A percentile compares a stretch with the other conserved stretches of the same genome.
These are phyloP conservation scores for Aythya baeri DNA, from an alignment of 2,113 vertebrate genomes.

Conservation along the genomic window DNA sequence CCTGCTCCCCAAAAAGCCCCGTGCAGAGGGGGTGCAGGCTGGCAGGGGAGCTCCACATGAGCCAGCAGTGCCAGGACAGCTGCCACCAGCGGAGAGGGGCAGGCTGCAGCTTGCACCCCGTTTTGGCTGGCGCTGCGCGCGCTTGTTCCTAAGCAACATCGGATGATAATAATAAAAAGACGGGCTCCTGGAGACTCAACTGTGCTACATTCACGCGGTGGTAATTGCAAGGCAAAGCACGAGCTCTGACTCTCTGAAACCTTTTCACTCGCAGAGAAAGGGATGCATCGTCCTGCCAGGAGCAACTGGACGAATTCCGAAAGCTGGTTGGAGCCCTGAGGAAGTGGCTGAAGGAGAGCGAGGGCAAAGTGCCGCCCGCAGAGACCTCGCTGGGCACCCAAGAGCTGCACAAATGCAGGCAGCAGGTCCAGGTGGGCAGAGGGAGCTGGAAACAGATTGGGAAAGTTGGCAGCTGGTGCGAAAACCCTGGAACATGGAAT, in stretches of 20 bases:
- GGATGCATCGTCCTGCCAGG: constrained; percentile 80
- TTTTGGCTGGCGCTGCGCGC: background rate
- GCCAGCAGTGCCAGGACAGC: background rate
- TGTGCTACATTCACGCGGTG: background rate
- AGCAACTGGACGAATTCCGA: constrained; percentile 80
- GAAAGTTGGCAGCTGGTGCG: background rate
- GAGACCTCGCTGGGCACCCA: constrained; percentile 84
- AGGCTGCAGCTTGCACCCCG: accelerated
- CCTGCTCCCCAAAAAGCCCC: accelerated
- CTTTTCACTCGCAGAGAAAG: constrained; percentile 74
- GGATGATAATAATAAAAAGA: background rate
- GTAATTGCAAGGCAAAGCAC: constrained; percentile 52
- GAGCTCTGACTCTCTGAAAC: constrained; percentile 46
- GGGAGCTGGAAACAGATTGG: background rate
- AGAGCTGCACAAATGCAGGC: constrained; percentile 85
- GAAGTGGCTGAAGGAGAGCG: constrained; percentile 90
- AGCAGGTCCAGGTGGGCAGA: constrained; percentile 86
- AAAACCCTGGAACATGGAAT: background rate
- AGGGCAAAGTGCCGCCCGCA: constrained; percentile 83
- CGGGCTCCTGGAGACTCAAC: background rate
- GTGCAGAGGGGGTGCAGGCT: background rate
- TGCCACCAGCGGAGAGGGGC: background rate
- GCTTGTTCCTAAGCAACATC: background rate
- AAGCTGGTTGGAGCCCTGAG: constrained; percentile 77
- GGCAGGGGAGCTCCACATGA: background rate